A percentile compares a stretch with the other conserved stretches of the same genome.
These are phyloP conservation scores for Patella ulyssiponensis DNA, from an alignment of 2,888 invertebrate genomes.

Conservation along the genomic window DNA sequence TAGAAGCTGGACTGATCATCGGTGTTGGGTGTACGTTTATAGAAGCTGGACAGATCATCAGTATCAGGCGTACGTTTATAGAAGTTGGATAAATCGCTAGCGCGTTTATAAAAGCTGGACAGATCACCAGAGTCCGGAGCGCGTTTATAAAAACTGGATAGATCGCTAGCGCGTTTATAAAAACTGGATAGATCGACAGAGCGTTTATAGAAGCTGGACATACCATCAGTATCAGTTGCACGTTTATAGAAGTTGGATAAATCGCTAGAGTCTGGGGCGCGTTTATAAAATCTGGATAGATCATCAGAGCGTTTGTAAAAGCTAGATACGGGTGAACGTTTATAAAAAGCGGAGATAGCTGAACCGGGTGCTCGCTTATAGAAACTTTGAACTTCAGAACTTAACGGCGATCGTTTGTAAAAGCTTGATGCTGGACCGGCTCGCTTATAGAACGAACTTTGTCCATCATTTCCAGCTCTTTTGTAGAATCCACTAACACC, in stretches of 20 bases:
- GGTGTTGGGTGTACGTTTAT: constrained; percentile 18
- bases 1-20: constrained; percentile 24
- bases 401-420: constrained; percentile 24
- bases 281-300: constrained; percentile 25
- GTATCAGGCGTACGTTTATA: constrained; percentile 20
- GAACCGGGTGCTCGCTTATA: background rate
- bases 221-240: background rate
- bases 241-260: constrained; percentile 25
- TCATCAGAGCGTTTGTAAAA: constrained; percentile 29
- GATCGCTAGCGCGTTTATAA: background rate
- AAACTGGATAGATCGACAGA: background rate
- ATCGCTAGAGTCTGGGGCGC: background rate
- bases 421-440: constrained; percentile 9
- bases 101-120: constrained; percentile 25
- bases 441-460: constrained; percentile 28
- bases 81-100: constrained; percentile 16
- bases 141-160: constrained; percentile 27
- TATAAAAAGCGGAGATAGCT: constrained; percentile 18
- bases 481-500: constrained; percentile 22
- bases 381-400: constrained; percentile 12
- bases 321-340: background rate
- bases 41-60: constrained; percentile 24
- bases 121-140: background rate
- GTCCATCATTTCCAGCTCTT: constrained; percentile 1
- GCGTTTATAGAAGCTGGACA: constrained; percentile 26